Base-by-base conservation (phyloP, 2,797 vertebrate genomes). In the Argyrosomus regius region DNA sequence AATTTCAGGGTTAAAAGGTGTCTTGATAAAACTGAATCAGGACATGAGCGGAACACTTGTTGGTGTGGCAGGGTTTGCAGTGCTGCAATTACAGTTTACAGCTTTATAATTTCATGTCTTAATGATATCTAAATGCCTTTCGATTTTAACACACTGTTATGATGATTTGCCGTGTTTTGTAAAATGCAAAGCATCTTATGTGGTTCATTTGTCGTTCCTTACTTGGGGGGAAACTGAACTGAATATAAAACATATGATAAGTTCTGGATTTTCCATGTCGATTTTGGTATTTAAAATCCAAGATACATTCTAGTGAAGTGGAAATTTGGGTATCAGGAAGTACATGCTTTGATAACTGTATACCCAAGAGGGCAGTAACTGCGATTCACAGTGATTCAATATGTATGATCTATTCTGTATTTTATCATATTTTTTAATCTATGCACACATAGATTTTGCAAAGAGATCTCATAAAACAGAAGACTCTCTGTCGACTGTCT, bases 1-100 rank as follows among this genome's bases (percentile, higher is more conserved):
- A 62, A 31, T 75, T 76, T 64, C 66, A 62, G 22, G 41, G 65
- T 77, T 58, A 77, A 72, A 43, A 61, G n/a, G 43, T 65, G 22
- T 75, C 59, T 64, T 57, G 9, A 31, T 49, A 45, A 54, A 71
- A 67, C 41, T 41, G 49, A 72, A 70, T 70, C 54, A 45, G 45
- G 49, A 17, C 24, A 59, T 53, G 35, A 70, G 69, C 31, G 64
- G 35, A 75, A 43, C 48, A 56, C 12, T 54, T 67, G 53, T 54
- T 58, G 43, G n/a, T 65, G 45, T 66, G 54, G 54, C 49, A 17
- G 10, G 22, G 39, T 28, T 39, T 81, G 7, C 59, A 72, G 50
- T 61, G 45, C 31, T 62, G 22, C 46, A 22, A 41, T 64, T 60
- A 67, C 53, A 69, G 24, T 66, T 64, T 13, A 71, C 4, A 3